Conservation (phyloP, 1,140 invertebrate genomes). For the Drosophila sulfurigaster region DNA sequence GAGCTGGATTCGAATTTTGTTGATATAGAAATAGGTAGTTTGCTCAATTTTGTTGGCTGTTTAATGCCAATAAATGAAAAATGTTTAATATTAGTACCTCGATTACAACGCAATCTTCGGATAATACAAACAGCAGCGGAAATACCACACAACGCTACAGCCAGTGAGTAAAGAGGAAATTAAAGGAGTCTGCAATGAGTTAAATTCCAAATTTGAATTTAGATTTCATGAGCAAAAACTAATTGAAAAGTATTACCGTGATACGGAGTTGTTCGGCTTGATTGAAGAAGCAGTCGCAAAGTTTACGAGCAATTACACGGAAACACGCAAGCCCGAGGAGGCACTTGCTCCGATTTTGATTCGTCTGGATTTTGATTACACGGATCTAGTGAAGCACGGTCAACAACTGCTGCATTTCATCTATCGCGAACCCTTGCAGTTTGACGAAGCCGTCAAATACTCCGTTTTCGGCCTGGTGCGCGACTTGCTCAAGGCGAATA, state of each 20-base stretch:
- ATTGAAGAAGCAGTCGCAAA: slow-evolving; percentile 51
- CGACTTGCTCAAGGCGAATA: slow-evolving; percentile 34
- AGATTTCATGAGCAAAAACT: slow-evolving; percentile 72
- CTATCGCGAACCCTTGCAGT: slow-evolving; percentile 72
- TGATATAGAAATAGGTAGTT: not conserved
- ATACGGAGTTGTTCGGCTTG: slow-evolving; percentile 59
- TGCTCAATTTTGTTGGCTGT: not conserved
- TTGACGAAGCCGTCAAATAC: slow-evolving; percentile 68
- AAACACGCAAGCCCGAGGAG: slow-evolving; percentile 57
- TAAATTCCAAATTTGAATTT: not conserved
- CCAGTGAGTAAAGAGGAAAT: slow-evolving; percentile 48
- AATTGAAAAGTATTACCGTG: slow-evolving; percentile 60
- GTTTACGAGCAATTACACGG: slow-evolving; percentile 53
- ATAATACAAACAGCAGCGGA: not conserved
- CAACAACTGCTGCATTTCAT: slow-evolving; percentile 52
- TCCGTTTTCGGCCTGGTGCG: slow-evolving; percentile 62
- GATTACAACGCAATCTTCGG: slow-evolving; percentile 15
- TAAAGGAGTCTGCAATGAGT: not conserved
- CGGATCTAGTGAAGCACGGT: slow-evolving; percentile 42
- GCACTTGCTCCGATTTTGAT: slow-evolving; percentile 63
- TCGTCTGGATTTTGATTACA: slow-evolving; percentile 62
- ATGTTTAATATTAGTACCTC: slow-evolving; percentile 58
- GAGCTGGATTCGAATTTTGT: slow-evolving; percentile 20
- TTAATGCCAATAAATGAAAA: slow-evolving; percentile 17
- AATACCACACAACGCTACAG: slow-evolving; percentile 30